Evolutionary conservation across 2,113 vertebrate genomes (phyloP).

Genomic region (Cyanistes caeruleus): DNA sequence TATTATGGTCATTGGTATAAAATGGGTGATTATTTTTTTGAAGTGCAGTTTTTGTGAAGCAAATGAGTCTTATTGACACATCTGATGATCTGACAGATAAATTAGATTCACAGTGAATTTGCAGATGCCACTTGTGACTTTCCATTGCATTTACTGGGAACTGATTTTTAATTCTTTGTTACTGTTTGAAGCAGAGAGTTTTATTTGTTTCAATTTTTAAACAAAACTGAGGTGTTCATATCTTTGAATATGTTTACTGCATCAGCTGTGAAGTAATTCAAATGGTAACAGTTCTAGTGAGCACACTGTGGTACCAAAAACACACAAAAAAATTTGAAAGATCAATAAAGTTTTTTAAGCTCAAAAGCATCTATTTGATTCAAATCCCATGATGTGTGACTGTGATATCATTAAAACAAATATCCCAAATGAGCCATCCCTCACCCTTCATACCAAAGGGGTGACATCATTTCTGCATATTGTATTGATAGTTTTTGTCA

Average conservation of each 20-base stretch:
- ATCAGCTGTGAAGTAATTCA: constrained; percentile 26
- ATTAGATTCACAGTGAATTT: background rate
- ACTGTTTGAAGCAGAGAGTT: background rate
- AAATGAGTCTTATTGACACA: background rate
- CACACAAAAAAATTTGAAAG: constrained; percentile 38
- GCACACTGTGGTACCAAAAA: constrained; percentile 6
- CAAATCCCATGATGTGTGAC: constrained; percentile 60
- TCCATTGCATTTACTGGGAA: background rate
- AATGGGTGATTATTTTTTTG: background rate
- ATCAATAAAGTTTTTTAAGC: constrained; percentile 30
- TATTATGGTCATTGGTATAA: background rate
- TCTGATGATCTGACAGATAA: background rate
- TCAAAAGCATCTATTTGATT: constrained; percentile 72
- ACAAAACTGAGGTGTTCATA: background rate
- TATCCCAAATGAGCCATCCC: constrained; percentile 50
- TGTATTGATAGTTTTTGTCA: constrained; percentile 60
- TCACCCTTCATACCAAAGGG: constrained; percentile 63
- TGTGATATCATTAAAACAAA: constrained; percentile 77
- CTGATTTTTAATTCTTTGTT: background rate
- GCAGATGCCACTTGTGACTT: background rate
- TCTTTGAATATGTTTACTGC: background rate
- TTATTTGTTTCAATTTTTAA: background rate
- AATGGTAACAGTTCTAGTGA: background rate
- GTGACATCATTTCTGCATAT: constrained; percentile 72
- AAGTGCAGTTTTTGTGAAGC: background rate